phyloP scores from a whole-genome alignment of 2,888 invertebrate species.

The Ctenicera cuprea region DNA sequence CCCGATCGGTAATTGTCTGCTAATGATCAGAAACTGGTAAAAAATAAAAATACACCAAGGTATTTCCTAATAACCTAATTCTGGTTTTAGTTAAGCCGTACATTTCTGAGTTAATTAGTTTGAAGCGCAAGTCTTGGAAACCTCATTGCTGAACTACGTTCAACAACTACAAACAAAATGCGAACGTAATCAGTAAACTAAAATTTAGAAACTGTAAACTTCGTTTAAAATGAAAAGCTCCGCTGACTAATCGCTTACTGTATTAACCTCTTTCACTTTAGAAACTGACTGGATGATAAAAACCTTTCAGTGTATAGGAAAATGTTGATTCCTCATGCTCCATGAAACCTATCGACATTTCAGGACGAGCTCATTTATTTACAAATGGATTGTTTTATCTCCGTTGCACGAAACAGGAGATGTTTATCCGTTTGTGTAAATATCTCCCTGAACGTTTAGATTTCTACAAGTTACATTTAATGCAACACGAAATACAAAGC shows the following conservation, averaged over 20 bases:
- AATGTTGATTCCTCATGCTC: conserved; percentile 39
- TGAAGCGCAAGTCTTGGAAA: neutral
- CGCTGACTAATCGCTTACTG: conserved; percentile 41
- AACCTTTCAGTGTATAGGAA: conserved; percentile 39
- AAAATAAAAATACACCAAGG: too few species aligned
- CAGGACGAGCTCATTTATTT: conserved; percentile 28
- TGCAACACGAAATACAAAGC: neutral
- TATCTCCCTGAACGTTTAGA: neutral
- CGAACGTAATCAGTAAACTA: conserved; percentile 44
- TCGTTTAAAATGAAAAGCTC: conserved; percentile 43
- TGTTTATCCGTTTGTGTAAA: conserved; percentile 19
- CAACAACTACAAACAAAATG: conserved; percentile 29
- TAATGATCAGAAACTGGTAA: too few species aligned
- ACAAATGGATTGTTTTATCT: conserved; percentile 29
- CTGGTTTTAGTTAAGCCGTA: neutral
- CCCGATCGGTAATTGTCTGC: too few species aligned
- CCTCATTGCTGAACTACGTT: too few species aligned
- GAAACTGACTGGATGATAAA: conserved; percentile 36
- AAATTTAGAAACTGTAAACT: conserved; percentile 39
- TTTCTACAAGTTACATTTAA: neutral
- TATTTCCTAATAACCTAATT: neutral
- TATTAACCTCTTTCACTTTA: conserved; percentile 43
- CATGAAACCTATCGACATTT: conserved; percentile 33
- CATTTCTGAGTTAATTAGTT: neutral
- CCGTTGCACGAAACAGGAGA: neutral